phyloP scores from a whole-genome alignment of 92 coral and sea anemone genomes.

The Galaxea fascicularis region DNA sequence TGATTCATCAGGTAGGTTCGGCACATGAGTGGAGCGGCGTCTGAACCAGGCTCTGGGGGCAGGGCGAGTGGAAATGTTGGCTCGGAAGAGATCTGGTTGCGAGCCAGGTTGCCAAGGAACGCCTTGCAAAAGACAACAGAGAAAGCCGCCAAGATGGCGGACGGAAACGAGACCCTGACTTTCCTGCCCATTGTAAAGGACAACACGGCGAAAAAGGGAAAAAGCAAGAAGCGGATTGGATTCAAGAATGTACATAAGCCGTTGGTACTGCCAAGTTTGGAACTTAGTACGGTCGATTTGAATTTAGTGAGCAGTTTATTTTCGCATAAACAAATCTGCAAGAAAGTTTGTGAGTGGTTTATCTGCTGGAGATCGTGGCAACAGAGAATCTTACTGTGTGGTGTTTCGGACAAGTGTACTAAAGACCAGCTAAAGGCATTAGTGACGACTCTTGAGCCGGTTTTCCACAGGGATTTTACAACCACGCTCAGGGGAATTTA shows the following conservation, averaged over 20 bases:
- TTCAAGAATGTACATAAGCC: conserved; percentile 65
- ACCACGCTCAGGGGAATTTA: conserved; percentile 87
- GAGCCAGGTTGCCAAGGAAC: conserved; percentile 47
- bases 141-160: conserved; percentile 43
- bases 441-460: conserved; percentile 91
- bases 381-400: conserved; percentile 87
- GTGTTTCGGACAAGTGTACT: conserved; percentile 89
- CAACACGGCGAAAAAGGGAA: conserved; percentile 35
- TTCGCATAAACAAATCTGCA: conserved; percentile 82
- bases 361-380: conserved; percentile 95
- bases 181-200: conserved; percentile 43
- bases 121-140: conserved; percentile 2
- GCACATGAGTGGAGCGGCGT: no score
- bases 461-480: conserved; percentile 95
- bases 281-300: conserved; percentile 70
- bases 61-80: no score
- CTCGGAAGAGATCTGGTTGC: conserved; percentile 30
- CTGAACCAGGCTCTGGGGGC: no score
- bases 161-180: conserved; percentile 4
- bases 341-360: conserved; percentile 94
- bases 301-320: conserved; percentile 78
- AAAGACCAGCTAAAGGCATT: conserved; percentile 83
- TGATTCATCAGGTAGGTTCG: no score
- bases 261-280: conserved; percentile 75
- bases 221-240: conserved; percentile 51